These are phyloP conservation scores for Ammospiza caudacuta DNA, from an alignment of 2,113 vertebrate genomes.

Conservation along the genomic window DNA sequence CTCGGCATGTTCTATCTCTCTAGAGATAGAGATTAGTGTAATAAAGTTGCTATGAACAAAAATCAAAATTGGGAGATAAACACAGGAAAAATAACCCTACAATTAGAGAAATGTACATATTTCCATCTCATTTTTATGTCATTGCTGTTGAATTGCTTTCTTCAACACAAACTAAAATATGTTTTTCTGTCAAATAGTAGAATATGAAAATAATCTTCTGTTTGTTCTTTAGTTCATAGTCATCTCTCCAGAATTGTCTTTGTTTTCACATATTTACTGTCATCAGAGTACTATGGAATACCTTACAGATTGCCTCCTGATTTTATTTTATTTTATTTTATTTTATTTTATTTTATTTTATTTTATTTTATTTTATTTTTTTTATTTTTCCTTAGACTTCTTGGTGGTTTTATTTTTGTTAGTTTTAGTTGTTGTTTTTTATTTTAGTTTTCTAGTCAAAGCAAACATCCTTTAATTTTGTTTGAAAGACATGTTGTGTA, in stretches of 20 bases:
- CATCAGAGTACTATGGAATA: not conserved
- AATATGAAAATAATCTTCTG: not conserved
- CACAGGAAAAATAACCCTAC: not conserved
- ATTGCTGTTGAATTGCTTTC: not conserved
- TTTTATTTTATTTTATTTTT: not conserved
- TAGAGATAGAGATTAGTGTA: not conserved
- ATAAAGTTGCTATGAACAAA: not conserved
- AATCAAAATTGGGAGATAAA: not conserved
- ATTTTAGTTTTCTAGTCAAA: not conserved
- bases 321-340: too few species aligned
- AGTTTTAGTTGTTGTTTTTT: not conserved
- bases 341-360: too few species aligned
- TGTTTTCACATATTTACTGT: not conserved
- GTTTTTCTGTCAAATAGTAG: not conserved
- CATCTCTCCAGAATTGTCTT: not conserved
- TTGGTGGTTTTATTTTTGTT: not conserved
- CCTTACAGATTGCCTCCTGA: not conserved
- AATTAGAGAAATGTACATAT: not conserved
- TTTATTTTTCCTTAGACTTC: too few species aligned
- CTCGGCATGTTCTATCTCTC: not conserved
- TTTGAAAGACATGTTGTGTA: not conserved
- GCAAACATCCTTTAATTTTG: not conserved
- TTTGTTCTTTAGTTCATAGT: not conserved
- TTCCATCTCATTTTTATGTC: not conserved
- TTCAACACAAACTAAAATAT: not conserved